A percentile compares a stretch with the other conserved stretches of the same genome.
Conservation (phyloP, 2,888 invertebrate species). For the Rhagonycha fulva region DNA sequence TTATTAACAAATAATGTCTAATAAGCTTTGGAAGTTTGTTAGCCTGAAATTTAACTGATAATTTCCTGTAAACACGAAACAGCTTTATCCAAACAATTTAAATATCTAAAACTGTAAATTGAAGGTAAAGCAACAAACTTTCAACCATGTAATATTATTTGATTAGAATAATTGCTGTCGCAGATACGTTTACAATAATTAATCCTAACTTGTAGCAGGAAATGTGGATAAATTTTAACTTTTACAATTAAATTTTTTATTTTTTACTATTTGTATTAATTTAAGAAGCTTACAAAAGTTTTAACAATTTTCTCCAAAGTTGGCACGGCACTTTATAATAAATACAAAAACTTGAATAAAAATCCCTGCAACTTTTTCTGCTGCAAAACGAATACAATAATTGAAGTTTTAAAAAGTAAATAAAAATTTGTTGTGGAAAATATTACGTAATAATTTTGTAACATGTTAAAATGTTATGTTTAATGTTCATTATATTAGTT, state of each 20-base stretch:
- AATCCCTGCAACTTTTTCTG: background rate
- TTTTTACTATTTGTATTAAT: slow-evolving; percentile 12
- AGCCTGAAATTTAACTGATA: background rate
- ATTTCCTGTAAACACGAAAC: background rate
- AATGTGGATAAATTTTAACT: background rate
- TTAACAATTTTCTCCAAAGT: slow-evolving; percentile 13
- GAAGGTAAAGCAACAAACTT: background rate
- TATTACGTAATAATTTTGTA: background rate
- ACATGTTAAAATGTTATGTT: background rate
- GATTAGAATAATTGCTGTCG: background rate
- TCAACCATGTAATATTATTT: background rate
- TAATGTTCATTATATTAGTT: no score
- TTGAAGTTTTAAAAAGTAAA: background rate
- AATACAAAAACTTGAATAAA: slow-evolving; percentile 13
- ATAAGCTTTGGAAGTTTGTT: background rate
- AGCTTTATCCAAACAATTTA: background rate
- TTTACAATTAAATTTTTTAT: slow-evolving; percentile 1
- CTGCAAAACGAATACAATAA: background rate
- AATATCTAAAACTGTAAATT: background rate
- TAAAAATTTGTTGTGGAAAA: background rate
- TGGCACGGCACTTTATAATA: slow-evolving; percentile 10
- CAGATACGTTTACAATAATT: background rate
- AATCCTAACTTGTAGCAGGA: background rate
- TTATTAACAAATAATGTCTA: background rate
- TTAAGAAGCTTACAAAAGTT: slow-evolving; percentile 16